Conservation (phyloP, 2,888 invertebrate species). For the Mayetiola destructor region DNA sequence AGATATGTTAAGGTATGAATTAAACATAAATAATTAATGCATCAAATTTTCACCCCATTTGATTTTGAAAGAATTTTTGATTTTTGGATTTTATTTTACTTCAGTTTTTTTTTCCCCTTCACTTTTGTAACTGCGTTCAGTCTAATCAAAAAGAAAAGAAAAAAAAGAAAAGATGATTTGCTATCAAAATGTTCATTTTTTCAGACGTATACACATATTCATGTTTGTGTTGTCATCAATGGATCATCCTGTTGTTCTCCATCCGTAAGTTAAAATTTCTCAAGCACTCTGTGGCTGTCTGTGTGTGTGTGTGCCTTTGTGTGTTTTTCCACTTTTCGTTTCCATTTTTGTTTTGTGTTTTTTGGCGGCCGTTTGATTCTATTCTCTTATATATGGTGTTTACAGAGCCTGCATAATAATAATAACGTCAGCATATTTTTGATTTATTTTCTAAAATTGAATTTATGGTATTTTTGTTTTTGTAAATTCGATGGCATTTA, state of each 20-base stretch:
- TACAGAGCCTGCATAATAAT: no score
- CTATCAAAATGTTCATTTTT: conserved; percentile 24
- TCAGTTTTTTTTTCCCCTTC: not conserved
- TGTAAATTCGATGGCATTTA: no score
- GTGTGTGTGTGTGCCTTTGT: conserved; percentile 6
- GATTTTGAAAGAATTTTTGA: not conserved
- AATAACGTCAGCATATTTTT: no score
- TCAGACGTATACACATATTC: conserved; percentile 82
- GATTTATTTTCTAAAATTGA: not conserved
- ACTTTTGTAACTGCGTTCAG: not conserved
- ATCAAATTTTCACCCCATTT: conserved; percentile 17
- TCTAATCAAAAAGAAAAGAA: not conserved
- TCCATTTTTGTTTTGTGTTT: conserved; percentile 16
- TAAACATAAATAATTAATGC: conserved; percentile 12
- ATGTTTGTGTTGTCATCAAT: conserved; percentile 76
- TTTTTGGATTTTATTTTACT: not conserved
- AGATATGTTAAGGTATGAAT: conserved; percentile 64
- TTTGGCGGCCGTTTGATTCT: no score
- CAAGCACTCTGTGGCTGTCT: conserved; percentile 12
- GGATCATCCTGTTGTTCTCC: conserved; percentile 73
- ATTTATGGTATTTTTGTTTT: no score
- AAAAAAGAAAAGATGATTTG: not conserved
- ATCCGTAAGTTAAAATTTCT: conserved; percentile 55
- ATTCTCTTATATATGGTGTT: no score
- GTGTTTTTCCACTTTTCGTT: conserved; percentile 17